Percentiles rank a stretch among this genome's conserved stretches.
phyloP scores from a whole-genome alignment of 2,797 vertebrate species.

The Scomberomorus guttatus region DNA sequence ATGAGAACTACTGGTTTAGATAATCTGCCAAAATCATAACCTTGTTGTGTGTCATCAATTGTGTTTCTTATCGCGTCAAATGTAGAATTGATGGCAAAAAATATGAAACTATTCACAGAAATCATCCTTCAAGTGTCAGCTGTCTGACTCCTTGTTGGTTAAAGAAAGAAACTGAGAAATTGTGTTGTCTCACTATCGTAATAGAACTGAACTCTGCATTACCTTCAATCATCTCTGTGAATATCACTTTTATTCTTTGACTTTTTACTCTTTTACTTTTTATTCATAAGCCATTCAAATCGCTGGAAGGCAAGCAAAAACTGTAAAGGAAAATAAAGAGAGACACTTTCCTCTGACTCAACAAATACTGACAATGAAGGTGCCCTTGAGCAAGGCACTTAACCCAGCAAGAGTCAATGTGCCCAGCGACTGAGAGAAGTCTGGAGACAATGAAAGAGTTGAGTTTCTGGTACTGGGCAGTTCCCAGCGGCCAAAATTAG shows the following conservation, averaged over 20 bases:
- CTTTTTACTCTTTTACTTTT: slow-evolving; percentile 17
- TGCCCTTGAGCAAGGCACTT: slow-evolving; percentile 64
- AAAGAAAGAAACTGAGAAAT: background rate
- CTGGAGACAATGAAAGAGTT: slow-evolving; percentile 53
- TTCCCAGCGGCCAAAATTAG: slow-evolving; percentile 70
- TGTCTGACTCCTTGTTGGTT: background rate
- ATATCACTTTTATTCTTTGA: slow-evolving; percentile 6
- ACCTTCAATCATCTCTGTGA: background rate
- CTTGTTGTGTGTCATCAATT: too few species aligned
- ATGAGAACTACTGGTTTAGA: too few species aligned
- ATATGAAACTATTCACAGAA: too few species aligned
- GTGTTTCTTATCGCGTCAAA: too few species aligned
- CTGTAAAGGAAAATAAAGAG: background rate
- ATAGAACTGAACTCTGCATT: background rate
- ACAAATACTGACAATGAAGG: slow-evolving; percentile 30
- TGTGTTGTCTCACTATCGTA: background rate
- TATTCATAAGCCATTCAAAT: slow-evolving; percentile 19
- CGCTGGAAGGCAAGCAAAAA: slow-evolving; percentile 6
- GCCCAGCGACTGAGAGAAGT: slow-evolving; percentile 44
- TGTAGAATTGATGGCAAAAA: too few species aligned
- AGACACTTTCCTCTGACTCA: slow-evolving; percentile 29
- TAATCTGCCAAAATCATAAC: too few species aligned
- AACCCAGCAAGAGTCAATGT: slow-evolving; percentile 35
- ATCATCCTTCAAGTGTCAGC: too few species aligned
- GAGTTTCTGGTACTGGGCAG: slow-evolving; percentile 48